Base-by-base conservation (phyloP, 2,888 invertebrate species). In the Hydroisotoma schaefferi region DNA sequence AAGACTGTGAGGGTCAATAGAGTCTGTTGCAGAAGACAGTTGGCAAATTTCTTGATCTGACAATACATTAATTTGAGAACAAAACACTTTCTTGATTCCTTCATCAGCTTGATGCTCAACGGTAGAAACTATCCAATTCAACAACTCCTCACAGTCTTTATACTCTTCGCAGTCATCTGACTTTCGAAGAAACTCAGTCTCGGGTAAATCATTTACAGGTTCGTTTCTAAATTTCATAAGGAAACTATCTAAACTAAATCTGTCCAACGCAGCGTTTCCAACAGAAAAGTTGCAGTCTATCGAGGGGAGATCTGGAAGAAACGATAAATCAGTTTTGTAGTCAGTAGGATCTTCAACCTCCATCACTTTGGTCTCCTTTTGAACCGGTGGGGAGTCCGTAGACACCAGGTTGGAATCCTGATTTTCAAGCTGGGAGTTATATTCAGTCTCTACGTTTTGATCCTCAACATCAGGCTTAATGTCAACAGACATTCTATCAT, bases 401-500 rank as follows among this genome's bases (percentile, higher is more conserved):
- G n/a, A n/a, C n/a, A n/a, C n/a, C n/a, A n/a, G n/a, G n/a, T n/a
- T n/a, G n/a, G n/a, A n/a, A n/a, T n/a, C n/a, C n/a, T n/a, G n/a
- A n/a, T n/a, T n/a, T n/a, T n/a, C n/a, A n/a, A n/a, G n/a, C n/a
- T n/a, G n/a, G n/a, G n/a, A n/a, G n/a, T n/a, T n/a, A n/a, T n/a
- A n/a, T n/a, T n/a, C n/a, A n/a, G n/a, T n/a, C n/a, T 15, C n/a
- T 1, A 46, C 26, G 29, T 57, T 29, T n/a, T 46, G 28, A 10
- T 20, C 20, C 6, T 33, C n/a, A n/a, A n/a, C 18, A 18, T 43
- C 54, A 2, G 40, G 54, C 40, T 49, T 51, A 10, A 49, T 51
- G 6, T 43, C 43, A 28, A 57, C 40, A 12, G 51, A 57, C 28
- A 27, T 46, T 22, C n/a, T 33, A 8, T 25, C 57, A n/a, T 43